A percentile compares a stretch with the other conserved stretches of the same genome.
Evolutionary conservation across 2,113 vertebrate genomes (phyloP).

Genomic region (Scomber colias): DNA sequence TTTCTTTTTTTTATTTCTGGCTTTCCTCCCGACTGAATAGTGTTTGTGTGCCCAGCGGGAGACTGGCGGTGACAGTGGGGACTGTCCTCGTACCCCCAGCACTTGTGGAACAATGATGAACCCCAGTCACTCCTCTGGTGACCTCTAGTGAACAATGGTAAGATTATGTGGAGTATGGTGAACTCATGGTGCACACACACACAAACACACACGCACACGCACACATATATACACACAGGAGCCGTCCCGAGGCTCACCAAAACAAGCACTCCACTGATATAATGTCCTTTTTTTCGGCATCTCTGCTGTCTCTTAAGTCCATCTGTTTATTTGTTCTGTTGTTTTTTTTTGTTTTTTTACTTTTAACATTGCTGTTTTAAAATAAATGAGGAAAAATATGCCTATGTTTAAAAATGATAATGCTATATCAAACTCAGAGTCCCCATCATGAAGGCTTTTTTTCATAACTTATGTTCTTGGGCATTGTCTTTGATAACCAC

Average conservation of each 20-base stretch:
- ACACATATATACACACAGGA: constrained; percentile 39
- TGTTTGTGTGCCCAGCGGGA: constrained; percentile 80
- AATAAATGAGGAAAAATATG: constrained; percentile 80
- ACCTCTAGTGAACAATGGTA: constrained; percentile 64
- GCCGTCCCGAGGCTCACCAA: constrained; percentile 68
- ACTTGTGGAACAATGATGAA: constrained; percentile 65
- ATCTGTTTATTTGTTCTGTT: constrained; percentile 52
- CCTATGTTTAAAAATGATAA: constrained; percentile 81
- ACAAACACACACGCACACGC: neutral
- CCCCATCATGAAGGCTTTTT: constrained; percentile 83
- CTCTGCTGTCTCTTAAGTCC: constrained; percentile 66
- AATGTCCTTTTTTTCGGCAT: constrained; percentile 53
- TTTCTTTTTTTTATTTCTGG: constrained; percentile 24
- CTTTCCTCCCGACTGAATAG: constrained; percentile 59
- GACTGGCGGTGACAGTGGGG: constrained; percentile 67
- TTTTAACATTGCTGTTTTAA: constrained; percentile 76
- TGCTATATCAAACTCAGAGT: constrained; percentile 83
- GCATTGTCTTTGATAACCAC: constrained; percentile 95
- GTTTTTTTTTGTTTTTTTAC: constrained; percentile 43
- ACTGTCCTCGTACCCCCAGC: constrained; percentile 58
- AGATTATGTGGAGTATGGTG: constrained; percentile 55
- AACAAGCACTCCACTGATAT: constrained; percentile 76
- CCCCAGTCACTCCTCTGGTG: constrained; percentile 51
- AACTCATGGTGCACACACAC: constrained; percentile 51
- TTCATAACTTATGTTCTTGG: constrained; percentile 89